Base-by-base conservation (phyloP, 2,797 vertebrate genomes). In the Hippocampus kuda region DNA sequence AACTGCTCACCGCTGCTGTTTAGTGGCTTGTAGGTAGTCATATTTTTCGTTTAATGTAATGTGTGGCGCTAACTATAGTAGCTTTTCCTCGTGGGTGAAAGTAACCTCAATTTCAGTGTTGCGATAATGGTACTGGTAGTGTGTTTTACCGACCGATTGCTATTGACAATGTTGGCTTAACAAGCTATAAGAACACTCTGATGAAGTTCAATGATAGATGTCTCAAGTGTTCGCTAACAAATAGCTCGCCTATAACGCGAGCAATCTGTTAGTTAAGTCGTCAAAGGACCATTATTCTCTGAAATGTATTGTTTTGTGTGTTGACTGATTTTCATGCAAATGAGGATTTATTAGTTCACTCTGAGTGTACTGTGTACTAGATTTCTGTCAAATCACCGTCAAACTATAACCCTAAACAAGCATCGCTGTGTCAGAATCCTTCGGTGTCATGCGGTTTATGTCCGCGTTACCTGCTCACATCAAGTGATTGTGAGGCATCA, bases 111-210 rank as follows among this genome's bases (percentile, higher is more conserved):
- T 1, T 4, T 30, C 1, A 8, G 41, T n/a, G 57, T 8, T 5
- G 18, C 2, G 30, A 7, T 2, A 24, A 27, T 0, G 6, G 3
- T 22, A 4, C 0, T 2, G 4, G 56, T 3, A 13, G 20, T 51
- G 26, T 64, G 54, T 54, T 41, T 38, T 60, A 20, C 1, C 48
- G 0, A 26, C 16, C 54, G 61, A 56, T 69, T 44, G 51, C 30
- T 46, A 42, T 41, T 70, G 63, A 41, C 44, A 12, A 16, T 49
- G 70, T 41, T 75, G 64, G 67, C 68, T 63, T 44, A 65, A 15
- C 30, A 62, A 64, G 76, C 79, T 81, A 78, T 66, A 34, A 68
- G 68, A 79, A 75, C 76, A 67, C 59, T 70, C 26, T 46, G 53
- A 67, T 72, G 64, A 77, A 73, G 69, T 75, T 69, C 68, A 77